phyloP scores from a whole-genome alignment of 2,888 invertebrate genomes.

The Anarsia innoxiella region DNA sequence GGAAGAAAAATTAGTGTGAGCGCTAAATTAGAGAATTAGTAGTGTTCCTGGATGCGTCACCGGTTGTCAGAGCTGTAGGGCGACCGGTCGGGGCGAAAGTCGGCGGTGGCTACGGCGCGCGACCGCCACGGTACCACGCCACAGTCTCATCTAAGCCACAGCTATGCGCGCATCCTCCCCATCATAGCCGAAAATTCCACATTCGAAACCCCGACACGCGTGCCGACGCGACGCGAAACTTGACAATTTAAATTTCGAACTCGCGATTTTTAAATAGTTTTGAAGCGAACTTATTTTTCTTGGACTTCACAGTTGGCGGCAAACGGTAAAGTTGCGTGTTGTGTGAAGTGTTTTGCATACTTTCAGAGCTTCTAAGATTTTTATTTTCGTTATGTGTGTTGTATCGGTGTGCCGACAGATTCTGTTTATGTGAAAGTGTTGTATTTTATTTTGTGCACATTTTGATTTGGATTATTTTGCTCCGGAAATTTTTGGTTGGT shows the following conservation, averaged over 20 bases:
- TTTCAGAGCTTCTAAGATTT: conserved; percentile 56
- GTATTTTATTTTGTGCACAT: conserved; percentile 65
- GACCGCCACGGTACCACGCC: conserved; percentile 58
- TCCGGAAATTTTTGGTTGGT: conserved; percentile 69
- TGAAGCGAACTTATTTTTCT: conserved; percentile 9
- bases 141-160: conserved; percentile 74
- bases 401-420: conserved; percentile 54
- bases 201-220: conserved; percentile 52
- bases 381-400: conserved; percentile 53
- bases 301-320: conserved; percentile 53
- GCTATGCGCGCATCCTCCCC: conserved; percentile 74
- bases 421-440: conserved; percentile 64
- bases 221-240: conserved; percentile 56
- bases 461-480: conserved; percentile 71
- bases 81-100: conserved; percentile 75
- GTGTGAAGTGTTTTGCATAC: conserved; percentile 55
- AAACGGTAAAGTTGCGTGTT: conserved; percentile 70
- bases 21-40: conserved; percentile 53
- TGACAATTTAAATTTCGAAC: conserved; percentile 30
- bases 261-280: conserved; percentile 29
- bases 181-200: conserved; percentile 65
- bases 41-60: conserved; percentile 68
- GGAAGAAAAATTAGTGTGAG: conserved; percentile 19
- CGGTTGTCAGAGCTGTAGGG: conserved; percentile 62
- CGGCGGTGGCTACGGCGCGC: conserved; percentile 61